Conservation (phyloP, 2,888 invertebrate species). For the Lasioglossum zephyrum region DNA sequence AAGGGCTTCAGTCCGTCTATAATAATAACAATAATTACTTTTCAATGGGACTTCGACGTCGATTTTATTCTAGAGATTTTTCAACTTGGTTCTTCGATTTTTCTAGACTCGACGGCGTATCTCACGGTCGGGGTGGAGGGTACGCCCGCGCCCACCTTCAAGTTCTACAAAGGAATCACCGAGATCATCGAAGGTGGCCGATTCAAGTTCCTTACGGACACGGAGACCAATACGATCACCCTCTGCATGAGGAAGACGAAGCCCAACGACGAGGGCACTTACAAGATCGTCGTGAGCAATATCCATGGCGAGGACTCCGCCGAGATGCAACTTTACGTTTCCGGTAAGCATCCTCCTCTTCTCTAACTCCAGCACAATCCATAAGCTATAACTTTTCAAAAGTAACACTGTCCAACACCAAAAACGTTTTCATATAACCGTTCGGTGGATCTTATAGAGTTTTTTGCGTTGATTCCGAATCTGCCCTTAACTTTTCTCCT, state of each 20-base stretch:
- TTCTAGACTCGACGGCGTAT: slow-evolving; percentile 93
- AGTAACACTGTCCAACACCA: no score
- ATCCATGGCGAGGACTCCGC: slow-evolving; percentile 98
- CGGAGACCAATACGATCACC: slow-evolving; percentile 95
- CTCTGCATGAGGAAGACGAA: slow-evolving; percentile 98
- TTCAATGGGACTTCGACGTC: no score
- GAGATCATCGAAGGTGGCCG: slow-evolving; percentile 98
- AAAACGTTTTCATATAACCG: no score
- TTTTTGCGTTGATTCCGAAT: no score
- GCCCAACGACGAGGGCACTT: slow-evolving; percentile 98
- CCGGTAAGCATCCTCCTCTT: slow-evolving; percentile 87
- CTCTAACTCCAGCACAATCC: neutral
- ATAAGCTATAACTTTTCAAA: neutral
- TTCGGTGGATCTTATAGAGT: no score
- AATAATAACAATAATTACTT: no score
- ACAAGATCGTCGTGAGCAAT: slow-evolving; percentile 96
- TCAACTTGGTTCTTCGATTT: neutral
- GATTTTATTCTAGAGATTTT: neutral
- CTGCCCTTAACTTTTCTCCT: no score
- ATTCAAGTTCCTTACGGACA: slow-evolving; percentile 97
- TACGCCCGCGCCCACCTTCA: slow-evolving; percentile 97
- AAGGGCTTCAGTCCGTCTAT: no score
- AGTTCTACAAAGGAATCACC: slow-evolving; percentile 96
- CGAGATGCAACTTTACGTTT: slow-evolving; percentile 98
- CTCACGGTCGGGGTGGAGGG: slow-evolving; percentile 97